phyloP scores from a whole-genome alignment of 2,797 vertebrate genomes.

The Chaetodon trifasciatus region DNA sequence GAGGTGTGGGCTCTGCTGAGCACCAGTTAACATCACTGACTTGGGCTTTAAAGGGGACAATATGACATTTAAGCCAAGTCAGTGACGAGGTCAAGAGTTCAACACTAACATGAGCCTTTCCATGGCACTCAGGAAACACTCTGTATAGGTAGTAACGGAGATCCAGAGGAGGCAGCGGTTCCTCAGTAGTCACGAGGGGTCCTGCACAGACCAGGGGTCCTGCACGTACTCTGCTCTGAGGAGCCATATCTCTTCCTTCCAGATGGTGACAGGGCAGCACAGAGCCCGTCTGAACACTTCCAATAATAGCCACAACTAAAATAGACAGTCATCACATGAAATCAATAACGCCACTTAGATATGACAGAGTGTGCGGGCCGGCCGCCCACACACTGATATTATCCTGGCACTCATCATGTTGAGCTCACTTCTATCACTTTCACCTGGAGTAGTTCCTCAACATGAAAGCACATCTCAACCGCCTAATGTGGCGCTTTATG shows the following conservation, averaged over 20 bases:
- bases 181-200: not conserved
- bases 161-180: not conserved
- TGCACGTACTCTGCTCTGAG: slow-evolving; percentile 31
- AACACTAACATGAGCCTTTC: not conserved
- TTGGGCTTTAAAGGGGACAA: not conserved
- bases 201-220: not conserved
- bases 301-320: slow-evolving; percentile 76
- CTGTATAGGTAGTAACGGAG: not conserved
- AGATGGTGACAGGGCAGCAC: slow-evolving; percentile 54
- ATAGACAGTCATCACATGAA: slow-evolving; percentile 79
- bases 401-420: slow-evolving; percentile 28
- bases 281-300: slow-evolving; percentile 50
- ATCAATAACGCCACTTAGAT: slow-evolving; percentile 82
- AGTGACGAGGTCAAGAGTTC: slow-evolving; percentile 6
- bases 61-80: not conserved
- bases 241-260: slow-evolving; percentile 55
- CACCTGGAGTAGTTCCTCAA: slow-evolving; percentile 22
- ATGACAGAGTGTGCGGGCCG: slow-evolving; percentile 61
- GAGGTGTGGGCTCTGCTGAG: not conserved
- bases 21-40: not conserved
- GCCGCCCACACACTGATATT: slow-evolving; percentile 52
- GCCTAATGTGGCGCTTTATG: not conserved
- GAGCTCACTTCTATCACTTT: slow-evolving; percentile 9
- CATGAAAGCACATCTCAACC: not conserved
- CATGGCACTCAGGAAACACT: not conserved